Evolutionary conservation across 2,888 invertebrate species (phyloP).

Genomic region (Lithophane socia): DNA sequence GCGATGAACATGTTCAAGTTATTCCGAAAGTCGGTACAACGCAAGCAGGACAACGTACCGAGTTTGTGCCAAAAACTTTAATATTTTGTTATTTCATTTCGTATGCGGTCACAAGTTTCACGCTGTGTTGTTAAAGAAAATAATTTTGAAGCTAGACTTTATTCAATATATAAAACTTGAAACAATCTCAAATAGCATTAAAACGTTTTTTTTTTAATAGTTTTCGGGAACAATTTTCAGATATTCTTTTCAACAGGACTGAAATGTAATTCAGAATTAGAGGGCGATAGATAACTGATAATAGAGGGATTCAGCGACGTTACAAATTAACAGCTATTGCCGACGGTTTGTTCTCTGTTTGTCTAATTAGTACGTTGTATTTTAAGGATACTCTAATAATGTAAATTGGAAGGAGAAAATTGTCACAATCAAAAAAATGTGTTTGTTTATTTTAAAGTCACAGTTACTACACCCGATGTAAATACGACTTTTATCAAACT

Average conservation of each 20-base stretch:
- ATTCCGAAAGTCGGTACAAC: constrained; percentile 41
- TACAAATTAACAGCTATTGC: constrained; percentile 24
- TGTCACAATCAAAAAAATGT: background rate
- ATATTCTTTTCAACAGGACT: background rate
- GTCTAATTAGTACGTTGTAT: constrained; percentile 43
- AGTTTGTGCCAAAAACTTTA: constrained; percentile 56
- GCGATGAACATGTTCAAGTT: constrained; percentile 42
- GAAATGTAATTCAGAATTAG: constrained; percentile 1
- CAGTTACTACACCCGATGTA: constrained; percentile 1
- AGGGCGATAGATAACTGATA: background rate
- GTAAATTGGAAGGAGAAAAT: background rate
- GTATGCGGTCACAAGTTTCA: constrained; percentile 42
- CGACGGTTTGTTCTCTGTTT: constrained; percentile 12
- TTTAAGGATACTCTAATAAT: constrained; percentile 26
- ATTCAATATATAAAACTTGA: constrained; percentile 13
- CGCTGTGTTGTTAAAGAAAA: constrained; percentile 27
- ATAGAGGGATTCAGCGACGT: constrained; percentile 3
- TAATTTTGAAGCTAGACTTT: constrained; percentile 16
- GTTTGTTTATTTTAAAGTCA: background rate
- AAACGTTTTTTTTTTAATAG: background rate
- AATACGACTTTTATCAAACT: constrained; percentile 1
- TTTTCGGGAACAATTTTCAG: constrained; percentile 4
- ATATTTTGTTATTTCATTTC: constrained; percentile 60
- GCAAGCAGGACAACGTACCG: constrained; percentile 27
- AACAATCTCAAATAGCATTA: background rate